Conservation (phyloP, 2,888 invertebrate genomes). For the Acanthosepion lycidas region DNA sequence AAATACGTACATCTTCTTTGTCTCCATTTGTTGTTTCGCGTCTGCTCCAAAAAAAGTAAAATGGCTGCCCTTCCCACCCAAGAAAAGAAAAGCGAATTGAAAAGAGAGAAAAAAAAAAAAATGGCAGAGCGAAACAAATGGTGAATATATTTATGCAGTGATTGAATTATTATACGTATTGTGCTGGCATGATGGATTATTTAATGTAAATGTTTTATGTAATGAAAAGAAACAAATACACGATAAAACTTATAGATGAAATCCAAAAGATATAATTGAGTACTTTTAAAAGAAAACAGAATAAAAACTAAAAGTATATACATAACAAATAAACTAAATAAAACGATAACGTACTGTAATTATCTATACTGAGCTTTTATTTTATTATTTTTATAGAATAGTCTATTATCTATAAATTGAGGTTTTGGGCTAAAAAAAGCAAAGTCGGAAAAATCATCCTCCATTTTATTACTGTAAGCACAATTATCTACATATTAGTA, state of each 20-base stretch:
- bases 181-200: conserved; percentile 13
- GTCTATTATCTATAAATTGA: no score
- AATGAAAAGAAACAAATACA: background rate
- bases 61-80: conserved; percentile 4
- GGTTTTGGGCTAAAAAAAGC: no score
- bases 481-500: conserved; percentile 11
- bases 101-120: background rate
- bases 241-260: background rate
- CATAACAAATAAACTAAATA: background rate
- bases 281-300: background rate
- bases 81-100: background rate
- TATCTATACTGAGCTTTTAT: no score
- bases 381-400: no score
- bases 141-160: conserved; percentile 33
- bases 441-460: background rate
- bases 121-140: background rate
- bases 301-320: background rate
- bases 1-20: conserved; percentile 33
- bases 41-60: conserved; percentile 24
- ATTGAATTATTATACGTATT: conserved; percentile 33
- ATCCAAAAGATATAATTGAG: background rate
- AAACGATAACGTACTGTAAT: no score
- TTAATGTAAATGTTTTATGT: conserved; percentile 8
- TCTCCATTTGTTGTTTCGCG: conserved; percentile 33
- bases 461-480: background rate